These are phyloP conservation scores for Catharus ustulatus DNA, from an alignment of 2,797 vertebrate species.

Conservation along the genomic window DNA sequence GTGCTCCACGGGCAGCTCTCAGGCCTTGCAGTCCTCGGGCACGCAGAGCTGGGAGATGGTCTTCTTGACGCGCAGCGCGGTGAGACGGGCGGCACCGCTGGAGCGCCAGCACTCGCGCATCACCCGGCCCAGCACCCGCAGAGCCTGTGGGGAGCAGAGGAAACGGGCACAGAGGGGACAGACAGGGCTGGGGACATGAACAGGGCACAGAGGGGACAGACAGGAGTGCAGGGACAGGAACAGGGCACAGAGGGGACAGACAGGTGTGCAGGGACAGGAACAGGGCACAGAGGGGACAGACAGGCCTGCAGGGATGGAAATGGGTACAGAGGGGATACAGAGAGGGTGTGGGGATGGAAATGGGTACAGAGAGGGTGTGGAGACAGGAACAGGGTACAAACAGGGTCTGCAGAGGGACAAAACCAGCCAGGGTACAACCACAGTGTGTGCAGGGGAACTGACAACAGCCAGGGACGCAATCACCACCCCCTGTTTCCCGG, in stretches of 20 bases:
- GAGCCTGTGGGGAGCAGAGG: conserved; percentile 15
- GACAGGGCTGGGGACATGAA: too few relatives aligned
- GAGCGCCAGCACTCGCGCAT: conserved; percentile 96
- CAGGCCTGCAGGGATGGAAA: too few relatives aligned
- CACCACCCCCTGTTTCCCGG: neutral
- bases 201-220: too few relatives aligned
- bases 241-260: neutral
- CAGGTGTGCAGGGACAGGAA: too few relatives aligned
- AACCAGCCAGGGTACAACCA: neutral
- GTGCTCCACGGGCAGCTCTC: neutral
- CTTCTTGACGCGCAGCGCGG: conserved; percentile 95
- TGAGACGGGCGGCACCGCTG: conserved; percentile 90
- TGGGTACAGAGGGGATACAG: too few relatives aligned
- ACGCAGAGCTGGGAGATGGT: conserved; percentile 88
- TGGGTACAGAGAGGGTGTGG: too few relatives aligned
- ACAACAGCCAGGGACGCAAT: neutral
- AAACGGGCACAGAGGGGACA: neutral
- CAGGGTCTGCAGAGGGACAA: neutral
- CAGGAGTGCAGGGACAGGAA: neutral
- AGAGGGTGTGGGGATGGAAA: too few relatives aligned
- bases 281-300: too few relatives aligned
- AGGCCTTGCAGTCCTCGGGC: conserved; percentile 86
- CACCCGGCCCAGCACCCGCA: conserved; percentile 92
- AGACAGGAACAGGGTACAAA: neutral
- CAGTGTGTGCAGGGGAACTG: neutral